Evolutionary conservation across 2,888 invertebrate genomes (phyloP).

Genomic region (Acleris holmiana): DNA sequence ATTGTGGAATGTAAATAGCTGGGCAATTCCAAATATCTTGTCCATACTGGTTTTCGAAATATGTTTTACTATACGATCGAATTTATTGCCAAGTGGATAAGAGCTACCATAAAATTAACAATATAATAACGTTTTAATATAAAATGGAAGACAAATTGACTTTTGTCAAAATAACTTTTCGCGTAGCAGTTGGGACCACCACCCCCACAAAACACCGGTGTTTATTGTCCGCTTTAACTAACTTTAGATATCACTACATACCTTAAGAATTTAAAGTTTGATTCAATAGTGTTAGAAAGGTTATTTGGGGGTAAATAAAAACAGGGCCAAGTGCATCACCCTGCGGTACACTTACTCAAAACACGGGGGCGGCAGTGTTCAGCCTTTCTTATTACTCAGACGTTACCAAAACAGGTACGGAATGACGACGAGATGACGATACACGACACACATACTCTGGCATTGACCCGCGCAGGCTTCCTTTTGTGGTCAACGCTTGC

Average conservation of each 20-base stretch:
- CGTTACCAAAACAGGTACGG: conserved; percentile 27
- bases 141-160: too few species aligned
- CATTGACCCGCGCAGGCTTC: conserved; percentile 36
- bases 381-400: conserved; percentile 36
- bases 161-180: too few species aligned
- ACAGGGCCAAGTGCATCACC: conserved; percentile 29
- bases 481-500: conserved; percentile 37
- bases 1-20: too few species aligned
- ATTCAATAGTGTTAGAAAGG: neutral
- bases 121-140: too few species aligned
- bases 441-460: conserved; percentile 33
- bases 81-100: too few species aligned
- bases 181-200: too few species aligned
- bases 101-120: too few species aligned
- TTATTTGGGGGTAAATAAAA: neutral
- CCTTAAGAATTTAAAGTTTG: neutral
- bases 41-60: too few species aligned
- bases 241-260: neutral
- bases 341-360: conserved; percentile 31
- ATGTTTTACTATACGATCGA: too few species aligned
- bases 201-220: too few species aligned
- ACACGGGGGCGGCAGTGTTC: conserved; percentile 23
- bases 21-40: too few species aligned
- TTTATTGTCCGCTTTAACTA: too few species aligned
- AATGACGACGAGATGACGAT: conserved; percentile 26